Base-by-base conservation (phyloP, 2,888 invertebrate genomes). In the Dorcus parallelipipedus region DNA sequence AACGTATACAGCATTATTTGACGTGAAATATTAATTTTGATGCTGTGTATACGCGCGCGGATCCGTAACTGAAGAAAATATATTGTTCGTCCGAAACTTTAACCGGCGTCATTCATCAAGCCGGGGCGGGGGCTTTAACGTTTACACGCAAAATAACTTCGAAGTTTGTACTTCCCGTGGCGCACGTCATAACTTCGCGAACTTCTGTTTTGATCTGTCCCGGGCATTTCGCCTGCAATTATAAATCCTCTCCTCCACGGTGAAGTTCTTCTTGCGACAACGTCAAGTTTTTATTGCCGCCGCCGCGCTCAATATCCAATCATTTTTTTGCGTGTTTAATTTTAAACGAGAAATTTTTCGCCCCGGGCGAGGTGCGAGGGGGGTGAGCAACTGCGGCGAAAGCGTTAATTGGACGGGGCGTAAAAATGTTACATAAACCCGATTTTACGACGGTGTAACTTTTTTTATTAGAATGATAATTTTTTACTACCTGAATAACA, bases 31-130 rank as follows among this genome's bases (percentile, higher is more conserved):
- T 33, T 33, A 33, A 33, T 33, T 33, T 33, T 33, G 26, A 33
- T 7, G 3, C 20, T 20, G 20, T 20, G 20, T 20, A 20, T 20
- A 20, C 20, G 26, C 1, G 26, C 26, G 26, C 26, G 3, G 26
- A 33, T 33, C 26, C 26, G 26, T 33, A 33, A 33, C 26, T 5
- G 26, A 33, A 33, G 26, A 42, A 42, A 45, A 45, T 20, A 45
- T 45, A 45, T 45, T 45, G 45, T 45, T 45, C 45, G 45, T 45
- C 45, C 45, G 45, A 45, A 45, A 45, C 45, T 45, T 9, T 17
- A 45, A 45, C n/a, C 45, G 51, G 40, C 40, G 38, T 51, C 51
- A 51, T 51, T 40, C 51, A 51, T 51, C 40, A 51, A 17, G 38
- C 14, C 17, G 17, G 3, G 14, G 14, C 14, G 39, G 41, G 39